Percentiles rank a stretch among this genome's conserved stretches.
Evolutionary conservation across 2,113 vertebrate species (phyloP).

Genomic region (Colaptes auratus): DNA sequence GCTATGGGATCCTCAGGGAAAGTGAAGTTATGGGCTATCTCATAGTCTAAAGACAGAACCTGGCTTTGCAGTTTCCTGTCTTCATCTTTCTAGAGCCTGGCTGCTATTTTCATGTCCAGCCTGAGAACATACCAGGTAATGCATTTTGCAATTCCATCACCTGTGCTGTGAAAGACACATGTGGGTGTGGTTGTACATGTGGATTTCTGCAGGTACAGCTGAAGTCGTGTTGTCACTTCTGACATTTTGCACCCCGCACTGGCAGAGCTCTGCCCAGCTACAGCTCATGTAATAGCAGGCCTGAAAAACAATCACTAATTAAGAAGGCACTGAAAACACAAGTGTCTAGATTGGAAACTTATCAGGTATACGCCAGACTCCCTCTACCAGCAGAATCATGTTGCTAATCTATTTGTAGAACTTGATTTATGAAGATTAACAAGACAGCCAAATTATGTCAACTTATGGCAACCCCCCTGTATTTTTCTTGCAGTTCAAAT

Average conservation of each 20-base stretch:
- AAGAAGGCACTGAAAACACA: slow-evolving; percentile 42
- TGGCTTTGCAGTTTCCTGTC: neutral
- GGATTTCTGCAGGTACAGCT: neutral
- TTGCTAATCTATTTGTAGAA: slow-evolving; percentile 43
- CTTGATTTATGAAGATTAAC: slow-evolving; percentile 54
- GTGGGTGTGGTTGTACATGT: neutral
- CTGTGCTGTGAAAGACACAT: neutral
- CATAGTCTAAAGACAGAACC: neutral
- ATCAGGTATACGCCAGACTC: neutral
- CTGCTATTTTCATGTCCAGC: neutral
- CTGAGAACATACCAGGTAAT: neutral
- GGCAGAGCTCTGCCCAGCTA: neutral
- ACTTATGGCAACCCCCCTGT: slow-evolving; percentile 29
- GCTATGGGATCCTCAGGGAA: neutral
- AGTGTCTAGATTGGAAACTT: neutral
- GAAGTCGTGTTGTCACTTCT: neutral
- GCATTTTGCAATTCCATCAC: neutral
- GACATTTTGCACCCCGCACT: neutral
- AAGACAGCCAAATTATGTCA: slow-evolving; percentile 56
- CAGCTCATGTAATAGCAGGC: neutral
- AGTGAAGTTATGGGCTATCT: neutral
- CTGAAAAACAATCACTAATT: neutral
- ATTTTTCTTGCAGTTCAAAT: slow-evolving; percentile 62
- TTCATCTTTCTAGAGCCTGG: neutral
- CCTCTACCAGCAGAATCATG: slow-evolving; percentile 25